phyloP scores from a whole-genome alignment of 2,113 vertebrate species.

The Anhinga rufa region DNA sequence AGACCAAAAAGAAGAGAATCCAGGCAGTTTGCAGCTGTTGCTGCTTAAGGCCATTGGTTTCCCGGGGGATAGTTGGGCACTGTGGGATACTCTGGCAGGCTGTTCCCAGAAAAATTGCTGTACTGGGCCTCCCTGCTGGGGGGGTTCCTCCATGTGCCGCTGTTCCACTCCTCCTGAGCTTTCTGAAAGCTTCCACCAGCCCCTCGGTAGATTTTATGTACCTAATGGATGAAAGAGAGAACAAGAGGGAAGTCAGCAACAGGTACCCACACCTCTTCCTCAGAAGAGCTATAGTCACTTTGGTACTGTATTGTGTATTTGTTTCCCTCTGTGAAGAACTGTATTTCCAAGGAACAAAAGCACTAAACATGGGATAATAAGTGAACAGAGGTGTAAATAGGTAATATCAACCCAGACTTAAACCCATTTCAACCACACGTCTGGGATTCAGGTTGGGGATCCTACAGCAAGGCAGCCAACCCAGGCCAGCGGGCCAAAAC shows the following conservation, averaged over 20 bases:
- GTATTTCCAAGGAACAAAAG: not conserved
- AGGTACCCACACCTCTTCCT: not conserved
- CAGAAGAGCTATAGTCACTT: not conserved
- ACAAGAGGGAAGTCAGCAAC: not conserved
- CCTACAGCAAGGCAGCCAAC: not conserved
- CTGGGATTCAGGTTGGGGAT: not conserved
- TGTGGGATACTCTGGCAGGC: slow-evolving; percentile 89
- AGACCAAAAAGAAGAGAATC: slow-evolving; percentile 21
- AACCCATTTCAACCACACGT: not conserved
- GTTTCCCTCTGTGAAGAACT: not conserved
- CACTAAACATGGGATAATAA: not conserved
- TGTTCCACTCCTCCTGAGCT: slow-evolving; percentile 90
- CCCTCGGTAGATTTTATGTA: slow-evolving; percentile 90
- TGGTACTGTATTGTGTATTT: fast-evolving
- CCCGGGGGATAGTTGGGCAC: slow-evolving; percentile 85
- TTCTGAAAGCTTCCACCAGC: slow-evolving; percentile 86
- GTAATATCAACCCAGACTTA: not conserved
- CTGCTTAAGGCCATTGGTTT: slow-evolving; percentile 71
- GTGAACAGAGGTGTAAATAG: not conserved
- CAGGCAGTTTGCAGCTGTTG: slow-evolving; percentile 9
- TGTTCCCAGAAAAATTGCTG: slow-evolving; percentile 86
- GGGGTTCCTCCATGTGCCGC: slow-evolving; percentile 82
- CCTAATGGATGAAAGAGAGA: slow-evolving; percentile 66
- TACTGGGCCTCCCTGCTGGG: slow-evolving; percentile 81
- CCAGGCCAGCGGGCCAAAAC: not conserved